Conservation (phyloP, 2,797 vertebrate genomes). For the Paguma larvata region DNA sequence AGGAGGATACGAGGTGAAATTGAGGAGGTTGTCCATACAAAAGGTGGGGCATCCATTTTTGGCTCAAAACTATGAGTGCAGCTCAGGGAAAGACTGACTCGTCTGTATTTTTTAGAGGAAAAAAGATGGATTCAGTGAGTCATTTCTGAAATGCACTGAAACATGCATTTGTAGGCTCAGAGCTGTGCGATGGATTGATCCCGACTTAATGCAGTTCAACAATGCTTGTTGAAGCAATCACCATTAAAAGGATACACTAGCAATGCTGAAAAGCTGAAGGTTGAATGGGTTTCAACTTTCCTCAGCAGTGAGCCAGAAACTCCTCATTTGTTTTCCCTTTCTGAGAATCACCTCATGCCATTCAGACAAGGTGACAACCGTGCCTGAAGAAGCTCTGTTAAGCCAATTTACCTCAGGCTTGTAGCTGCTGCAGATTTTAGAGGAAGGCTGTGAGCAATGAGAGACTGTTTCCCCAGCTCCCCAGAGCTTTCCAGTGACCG, state of each 20-base stretch:
- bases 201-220: conserved; percentile 61
- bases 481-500: neutral
- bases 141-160: conserved; percentile 71
- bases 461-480: conserved; percentile 29
- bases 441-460: neutral
- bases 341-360: conserved; percentile 61
- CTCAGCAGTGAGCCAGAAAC: conserved; percentile 71
- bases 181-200: conserved; percentile 56
- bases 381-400: conserved; percentile 46
- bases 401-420: conserved; percentile 42
- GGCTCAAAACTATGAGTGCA: neutral
- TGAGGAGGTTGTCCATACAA: neutral
- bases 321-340: conserved; percentile 74
- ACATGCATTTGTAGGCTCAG: conserved; percentile 16
- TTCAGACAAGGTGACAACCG: conserved; percentile 61
- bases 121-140: conserved; percentile 60
- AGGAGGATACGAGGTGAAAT: neutral
- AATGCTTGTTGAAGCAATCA: conserved; percentile 66
- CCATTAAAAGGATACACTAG: conserved; percentile 39
- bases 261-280: neutral
- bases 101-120: conserved; percentile 37
- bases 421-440: neutral
- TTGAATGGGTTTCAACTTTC: conserved; percentile 58
- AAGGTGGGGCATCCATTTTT: neutral
- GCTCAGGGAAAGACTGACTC: conserved; percentile 8